Evolutionary conservation across 92 coral and sea anemone genomes (phyloP).

Genomic region (Blastomussa wellsi): DNA sequence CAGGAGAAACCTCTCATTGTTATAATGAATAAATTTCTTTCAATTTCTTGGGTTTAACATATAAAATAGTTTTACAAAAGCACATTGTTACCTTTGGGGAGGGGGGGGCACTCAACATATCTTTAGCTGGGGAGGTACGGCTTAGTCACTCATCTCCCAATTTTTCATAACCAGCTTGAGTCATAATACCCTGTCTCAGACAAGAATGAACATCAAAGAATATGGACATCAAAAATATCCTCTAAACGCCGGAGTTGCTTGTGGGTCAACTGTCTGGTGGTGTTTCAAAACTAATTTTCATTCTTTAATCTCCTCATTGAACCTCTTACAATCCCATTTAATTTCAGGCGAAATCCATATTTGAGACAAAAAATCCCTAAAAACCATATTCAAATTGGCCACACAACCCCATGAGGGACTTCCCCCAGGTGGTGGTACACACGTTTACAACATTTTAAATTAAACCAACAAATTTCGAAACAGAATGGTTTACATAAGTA

Average conservation of each 20-base stretch:
- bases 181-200: background rate
- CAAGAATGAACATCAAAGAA: too few relatives aligned
- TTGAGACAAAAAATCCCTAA: slow-evolving; percentile 21
- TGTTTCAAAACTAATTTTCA: too few relatives aligned
- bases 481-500: slow-evolving; percentile 13
- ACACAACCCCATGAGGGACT: slow-evolving; percentile 9
- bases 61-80: slow-evolving; percentile 1
- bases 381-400: background rate
- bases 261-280: background rate
- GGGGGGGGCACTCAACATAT: slow-evolving; percentile 1
- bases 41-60: too few relatives aligned
- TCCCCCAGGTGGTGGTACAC: slow-evolving; percentile 21
- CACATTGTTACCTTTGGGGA: background rate
- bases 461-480: slow-evolving; percentile 8
- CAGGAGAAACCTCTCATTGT: too few relatives aligned
- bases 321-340: too few relatives aligned
- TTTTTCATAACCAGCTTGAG: slow-evolving; percentile 18
- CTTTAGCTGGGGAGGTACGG: slow-evolving; percentile 7
- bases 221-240: too few relatives aligned
- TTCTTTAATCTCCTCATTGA: too few relatives aligned
- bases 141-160: slow-evolving; percentile 10
- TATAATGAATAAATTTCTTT: too few relatives aligned
- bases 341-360: too few relatives aligned
- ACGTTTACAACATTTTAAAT: too few relatives aligned
- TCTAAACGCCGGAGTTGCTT: too few relatives aligned